Evolutionary conservation across 2,113 vertebrate species (phyloP), one percentile per base, ranked within the genome.

Genomic region (Cardinalis cardinalis): DNA sequence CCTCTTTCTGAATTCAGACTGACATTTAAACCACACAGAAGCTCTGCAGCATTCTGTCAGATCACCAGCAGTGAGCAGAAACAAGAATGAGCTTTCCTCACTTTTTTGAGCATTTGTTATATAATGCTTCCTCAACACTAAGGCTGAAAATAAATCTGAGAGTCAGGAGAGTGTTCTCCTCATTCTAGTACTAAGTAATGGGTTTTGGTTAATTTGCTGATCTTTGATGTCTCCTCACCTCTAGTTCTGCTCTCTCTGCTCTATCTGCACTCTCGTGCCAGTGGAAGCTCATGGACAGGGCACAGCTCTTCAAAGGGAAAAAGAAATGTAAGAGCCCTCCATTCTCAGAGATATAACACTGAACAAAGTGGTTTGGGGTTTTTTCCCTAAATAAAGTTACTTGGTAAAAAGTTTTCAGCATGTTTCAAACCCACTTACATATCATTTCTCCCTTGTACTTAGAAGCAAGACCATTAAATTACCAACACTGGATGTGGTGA

Each of bases 171-270:
- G 23, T 1, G 2, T 17, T 69, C 25, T 23, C 34, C 26, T 69
- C 49, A 40, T 46, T 49, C 36, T 14, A 17, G 38, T 28, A 73
- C 7, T 36, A 69, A 21, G 34, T 28, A 9, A 43, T 0, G 0
- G 14, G 52, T 64, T 68, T 23, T 2, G 1, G 32, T 63, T 66
- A 20, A 34, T 89, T 61, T 88, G 61, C 34, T 48, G 13, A 46
- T 73, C 66, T 75, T 58, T 58, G 44, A 14, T 41, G 69, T 72
- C 61, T 72, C 53, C 85, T 93, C 84, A 87, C 81, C 71, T 85
- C 70, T 32, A 14, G 73, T 9, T 78, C 14, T 51, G 65, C 52
- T 72, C 84, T 38, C 71, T 56, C 72, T 90, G 79, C 46, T 72
- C 49, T 31, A 7, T 17, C 68, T 28, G 69, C 74, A 59, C 14